Percentiles rank a stretch among this genome's conserved stretches.
These are phyloP conservation scores for Chlorodrepanis virens DNA, from an alignment of 2,113 vertebrate genomes.

Conservation along the genomic window DNA sequence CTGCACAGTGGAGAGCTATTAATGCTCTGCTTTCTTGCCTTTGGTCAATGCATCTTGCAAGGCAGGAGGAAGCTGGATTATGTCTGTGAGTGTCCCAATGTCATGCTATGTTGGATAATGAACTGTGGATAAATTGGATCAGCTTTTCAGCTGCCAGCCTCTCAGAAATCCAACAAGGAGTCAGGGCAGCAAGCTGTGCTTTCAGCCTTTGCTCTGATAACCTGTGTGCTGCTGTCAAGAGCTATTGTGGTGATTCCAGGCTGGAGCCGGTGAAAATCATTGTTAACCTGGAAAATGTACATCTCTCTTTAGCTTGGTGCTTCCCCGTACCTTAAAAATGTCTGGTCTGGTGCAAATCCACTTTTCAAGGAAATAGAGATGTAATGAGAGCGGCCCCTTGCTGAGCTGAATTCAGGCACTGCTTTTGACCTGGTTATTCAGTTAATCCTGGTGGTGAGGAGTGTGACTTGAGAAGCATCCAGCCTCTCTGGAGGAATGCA, in stretches of 20 bases:
- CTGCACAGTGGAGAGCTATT: constrained; percentile 25
- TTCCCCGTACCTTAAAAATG: background rate
- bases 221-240: background rate
- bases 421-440: background rate
- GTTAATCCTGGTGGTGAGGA: background rate
- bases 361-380: background rate
- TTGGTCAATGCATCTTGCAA: constrained; percentile 15
- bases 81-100: constrained; percentile 5
- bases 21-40: constrained; percentile 16
- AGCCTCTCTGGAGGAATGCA: background rate
- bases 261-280: background rate
- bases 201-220: constrained; percentile 30
- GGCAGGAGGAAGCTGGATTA: constrained; percentile 55
- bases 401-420: background rate
- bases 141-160: constrained; percentile 14
- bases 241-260: background rate
- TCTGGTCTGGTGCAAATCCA: background rate
- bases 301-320: background rate
- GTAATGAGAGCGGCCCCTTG: background rate
- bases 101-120: constrained; percentile 28
- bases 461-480: background rate
- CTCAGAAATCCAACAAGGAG: constrained; percentile 36
- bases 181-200: constrained; percentile 39
- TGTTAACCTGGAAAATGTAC: background rate
- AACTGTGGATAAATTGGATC: constrained; percentile 54